Evolutionary conservation across 2,888 invertebrate genomes (phyloP).

Genomic region (Osmoderma eremita): DNA sequence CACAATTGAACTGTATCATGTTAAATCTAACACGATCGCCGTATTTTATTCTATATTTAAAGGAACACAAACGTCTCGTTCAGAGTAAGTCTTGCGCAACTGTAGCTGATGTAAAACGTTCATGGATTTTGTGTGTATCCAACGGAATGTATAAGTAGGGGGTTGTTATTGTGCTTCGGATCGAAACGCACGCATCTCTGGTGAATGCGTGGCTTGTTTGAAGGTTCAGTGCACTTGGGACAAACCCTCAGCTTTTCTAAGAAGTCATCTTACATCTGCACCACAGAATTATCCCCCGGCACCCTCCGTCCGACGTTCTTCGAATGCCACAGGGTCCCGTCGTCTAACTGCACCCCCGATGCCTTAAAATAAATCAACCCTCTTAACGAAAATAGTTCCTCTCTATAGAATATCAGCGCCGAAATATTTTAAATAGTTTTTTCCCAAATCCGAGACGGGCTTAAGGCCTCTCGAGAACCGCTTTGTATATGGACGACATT

Average conservation of each 20-base stretch:
- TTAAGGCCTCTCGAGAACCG: neutral
- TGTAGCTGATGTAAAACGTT: conserved; percentile 18
- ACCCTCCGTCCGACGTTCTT: conserved; percentile 38
- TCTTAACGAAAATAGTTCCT: conserved; percentile 45
- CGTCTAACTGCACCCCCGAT: conserved; percentile 39
- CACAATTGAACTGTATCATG: too few relatives aligned
- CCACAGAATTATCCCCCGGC: conserved; percentile 39
- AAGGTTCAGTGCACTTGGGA: conserved; percentile 51
- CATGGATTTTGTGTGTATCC: conserved; percentile 31
- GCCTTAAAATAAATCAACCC: conserved; percentile 42
- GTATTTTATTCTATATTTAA: neutral
- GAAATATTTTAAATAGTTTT: conserved; percentile 34
- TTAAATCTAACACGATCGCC: too few relatives aligned
- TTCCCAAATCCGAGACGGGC: conserved; percentile 6
- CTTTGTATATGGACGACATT: neutral
- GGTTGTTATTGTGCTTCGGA: conserved; percentile 46
- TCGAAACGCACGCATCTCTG: conserved; percentile 47
- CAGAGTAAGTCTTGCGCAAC: conserved; percentile 4
- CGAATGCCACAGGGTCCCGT: conserved; percentile 47
- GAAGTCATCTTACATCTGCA: conserved; percentile 53
- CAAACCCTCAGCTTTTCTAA: conserved; percentile 49
- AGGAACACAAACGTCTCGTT: too few relatives aligned
- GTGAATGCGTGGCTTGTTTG: conserved; percentile 49
- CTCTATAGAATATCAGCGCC: conserved; percentile 33
- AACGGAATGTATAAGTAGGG: conserved; percentile 38